A percentile compares a stretch with the other conserved stretches of the same genome.
Evolutionary conservation across 2,888 invertebrate genomes (phyloP).

Genomic region (Anodontia alba): DNA sequence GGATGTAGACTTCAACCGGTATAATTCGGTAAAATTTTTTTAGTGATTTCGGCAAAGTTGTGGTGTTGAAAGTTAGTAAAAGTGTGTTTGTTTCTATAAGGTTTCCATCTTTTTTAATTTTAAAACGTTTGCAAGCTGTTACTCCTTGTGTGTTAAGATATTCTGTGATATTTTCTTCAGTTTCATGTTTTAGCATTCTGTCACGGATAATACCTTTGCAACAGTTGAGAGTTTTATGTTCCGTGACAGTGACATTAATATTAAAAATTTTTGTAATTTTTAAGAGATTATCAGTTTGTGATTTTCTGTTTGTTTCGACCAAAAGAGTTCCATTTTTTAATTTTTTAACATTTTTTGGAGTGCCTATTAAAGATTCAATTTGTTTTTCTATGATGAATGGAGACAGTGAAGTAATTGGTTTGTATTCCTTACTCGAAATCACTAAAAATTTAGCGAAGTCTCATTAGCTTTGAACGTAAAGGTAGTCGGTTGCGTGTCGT

Average conservation of each 20-base stretch:
- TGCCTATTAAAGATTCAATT: not conserved
- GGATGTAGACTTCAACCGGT: not conserved
- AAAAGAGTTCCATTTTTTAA: not conserved
- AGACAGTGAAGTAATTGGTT: not conserved
- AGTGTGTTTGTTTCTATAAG: not conserved
- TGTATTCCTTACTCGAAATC: not conserved
- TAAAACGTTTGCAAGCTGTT: not conserved
- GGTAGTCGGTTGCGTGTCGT: too few species aligned
- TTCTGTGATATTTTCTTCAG: not conserved
- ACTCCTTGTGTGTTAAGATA: not conserved
- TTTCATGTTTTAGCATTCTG: not conserved
- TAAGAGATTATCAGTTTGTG: constrained; percentile 2
- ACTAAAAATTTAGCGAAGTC: not conserved
- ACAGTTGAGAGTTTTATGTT: not conserved
- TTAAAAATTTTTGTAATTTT: not conserved
- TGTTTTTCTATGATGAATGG: not conserved
- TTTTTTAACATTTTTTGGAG: constrained; percentile 8
- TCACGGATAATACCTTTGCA: not conserved
- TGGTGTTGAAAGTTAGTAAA: constrained; percentile 1
- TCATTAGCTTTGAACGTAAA: too few species aligned
- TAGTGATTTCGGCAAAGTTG: not conserved
- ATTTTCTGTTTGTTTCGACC: not conserved
- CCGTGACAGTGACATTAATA: not conserved
- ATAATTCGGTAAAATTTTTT: not conserved
- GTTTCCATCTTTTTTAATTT: not conserved